Evolutionary conservation across 37 sponge, comb jelly and placozoan species (phyloP), one percentile per base, ranked within the genome.

Genomic region (Eunapius fragilis): DNA sequence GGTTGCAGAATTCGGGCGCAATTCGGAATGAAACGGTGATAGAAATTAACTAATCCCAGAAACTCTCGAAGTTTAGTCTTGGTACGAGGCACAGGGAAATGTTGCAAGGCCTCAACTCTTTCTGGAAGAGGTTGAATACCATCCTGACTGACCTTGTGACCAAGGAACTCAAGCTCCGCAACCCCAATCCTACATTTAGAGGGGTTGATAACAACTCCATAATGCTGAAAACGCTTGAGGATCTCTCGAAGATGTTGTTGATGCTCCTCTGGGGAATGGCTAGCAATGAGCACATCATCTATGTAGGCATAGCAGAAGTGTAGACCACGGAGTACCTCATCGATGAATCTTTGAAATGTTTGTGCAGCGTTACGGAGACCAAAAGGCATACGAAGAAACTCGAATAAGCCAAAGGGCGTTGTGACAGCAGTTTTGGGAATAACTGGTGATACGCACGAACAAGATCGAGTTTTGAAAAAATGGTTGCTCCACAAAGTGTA

Each of bases 21-120:
- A 26, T 79, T 11, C 0, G 91, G 86, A 5, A 81, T 14, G 70
- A 90, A 91, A 2, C 75, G 87, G 25, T 86, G 91, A 68, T 87
- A 91, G 71, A 87, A 91, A 72, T 86, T 91, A 22, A 91, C 82
- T 0, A 91, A 80, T 35, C 84, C 87, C n/a, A 87, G 17, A 76
- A 91, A 91, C 33, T 67, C 49, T 9, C 81, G 79, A 19, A 91
- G 84, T 37, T 89, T 24, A 13, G 76, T 76, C 13, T 78, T 80
- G 2, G 90, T 75, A 19, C 47, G 6, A 14, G 84, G 84, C 45
- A 30, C 32, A 19, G 84, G 84, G 38, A 89, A 89, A 37, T 81
- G 38, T 32, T 76, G 82, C 30, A 87, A 76, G 0, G 70, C 45
- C 6, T 67, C 24, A 17, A 86, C 87, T 36, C 71, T 78, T 32